Evolutionary conservation across 2,113 vertebrate genomes (phyloP).

Genomic region (Telmatochromis sp.): DNA sequence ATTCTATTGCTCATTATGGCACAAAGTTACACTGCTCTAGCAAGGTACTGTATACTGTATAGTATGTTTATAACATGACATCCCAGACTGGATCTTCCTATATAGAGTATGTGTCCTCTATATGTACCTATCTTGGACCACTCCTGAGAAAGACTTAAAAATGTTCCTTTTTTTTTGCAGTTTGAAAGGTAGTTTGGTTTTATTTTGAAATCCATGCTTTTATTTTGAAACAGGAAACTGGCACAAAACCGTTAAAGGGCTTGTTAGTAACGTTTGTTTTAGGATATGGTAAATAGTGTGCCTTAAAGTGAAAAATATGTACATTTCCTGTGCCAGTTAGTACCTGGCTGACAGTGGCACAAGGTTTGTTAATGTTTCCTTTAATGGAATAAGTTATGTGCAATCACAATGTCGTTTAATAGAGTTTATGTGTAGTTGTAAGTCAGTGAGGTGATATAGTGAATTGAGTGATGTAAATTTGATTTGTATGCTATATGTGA

Average conservation of each 20-base stretch:
- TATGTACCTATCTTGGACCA: not conserved
- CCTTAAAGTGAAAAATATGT: not conserved
- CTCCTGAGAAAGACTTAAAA: not conserved
- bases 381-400: not conserved
- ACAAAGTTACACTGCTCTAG: not conserved
- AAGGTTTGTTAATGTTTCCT: not conserved
- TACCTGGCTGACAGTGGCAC: not conserved
- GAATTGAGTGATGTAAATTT: not conserved
- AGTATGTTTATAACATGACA: not conserved
- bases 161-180: not conserved
- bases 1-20: not conserved
- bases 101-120: not conserved
- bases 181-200: not conserved
- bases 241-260: accelerated
- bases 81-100: not conserved
- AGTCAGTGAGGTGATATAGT: not conserved
- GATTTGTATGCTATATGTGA: no score
- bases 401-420: not conserved
- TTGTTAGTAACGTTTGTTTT: not conserved
- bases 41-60: not conserved
- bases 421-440: not conserved
- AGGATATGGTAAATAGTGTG: not conserved
- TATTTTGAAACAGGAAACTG: not conserved
- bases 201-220: not conserved
- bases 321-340: not conserved